Conservation (phyloP, 2,888 invertebrate genomes). For the Cotesia congregata region DNA sequence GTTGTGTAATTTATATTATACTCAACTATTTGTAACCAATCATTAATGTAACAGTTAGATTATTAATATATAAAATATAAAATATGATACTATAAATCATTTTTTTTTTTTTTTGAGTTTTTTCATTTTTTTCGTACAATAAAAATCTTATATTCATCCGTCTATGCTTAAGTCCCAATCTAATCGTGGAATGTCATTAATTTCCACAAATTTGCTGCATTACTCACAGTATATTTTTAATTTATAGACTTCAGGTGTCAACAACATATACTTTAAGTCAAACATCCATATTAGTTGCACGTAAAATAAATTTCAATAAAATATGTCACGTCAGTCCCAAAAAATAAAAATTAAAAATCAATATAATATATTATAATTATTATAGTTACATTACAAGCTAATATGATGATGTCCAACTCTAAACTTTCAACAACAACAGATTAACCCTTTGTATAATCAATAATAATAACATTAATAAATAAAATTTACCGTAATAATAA, state of each 20-base stretch:
- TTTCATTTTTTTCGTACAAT: neutral
- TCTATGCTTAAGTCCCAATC: constrained; percentile 1
- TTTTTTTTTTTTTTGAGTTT: neutral
- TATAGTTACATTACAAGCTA: constrained; percentile 55
- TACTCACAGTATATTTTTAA: constrained; percentile 5
- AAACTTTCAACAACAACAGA: constrained; percentile 64
- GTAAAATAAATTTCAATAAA: constrained; percentile 43
- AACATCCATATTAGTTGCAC: constrained; percentile 61
- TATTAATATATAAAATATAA: constrained; percentile 1
- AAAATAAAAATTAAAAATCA: constrained; percentile 16
- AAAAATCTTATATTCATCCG: neutral
- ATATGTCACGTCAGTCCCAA: neutral
- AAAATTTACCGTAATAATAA: constrained; percentile 50
- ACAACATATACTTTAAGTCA: constrained; percentile 31
- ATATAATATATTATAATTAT: constrained; percentile 56
- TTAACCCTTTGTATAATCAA: constrained; percentile 54
- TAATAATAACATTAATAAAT: constrained; percentile 48
- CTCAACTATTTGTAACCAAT: neutral
- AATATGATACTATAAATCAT: neutral
- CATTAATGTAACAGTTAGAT: neutral
- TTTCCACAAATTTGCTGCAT: constrained; percentile 55
- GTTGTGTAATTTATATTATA: neutral
- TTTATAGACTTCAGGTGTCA: neutral
- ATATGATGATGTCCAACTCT: constrained; percentile 67
- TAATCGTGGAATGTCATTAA: neutral